Base-by-base conservation (phyloP, 2,888 invertebrate species). In the Oscheius sp. region DNA sequence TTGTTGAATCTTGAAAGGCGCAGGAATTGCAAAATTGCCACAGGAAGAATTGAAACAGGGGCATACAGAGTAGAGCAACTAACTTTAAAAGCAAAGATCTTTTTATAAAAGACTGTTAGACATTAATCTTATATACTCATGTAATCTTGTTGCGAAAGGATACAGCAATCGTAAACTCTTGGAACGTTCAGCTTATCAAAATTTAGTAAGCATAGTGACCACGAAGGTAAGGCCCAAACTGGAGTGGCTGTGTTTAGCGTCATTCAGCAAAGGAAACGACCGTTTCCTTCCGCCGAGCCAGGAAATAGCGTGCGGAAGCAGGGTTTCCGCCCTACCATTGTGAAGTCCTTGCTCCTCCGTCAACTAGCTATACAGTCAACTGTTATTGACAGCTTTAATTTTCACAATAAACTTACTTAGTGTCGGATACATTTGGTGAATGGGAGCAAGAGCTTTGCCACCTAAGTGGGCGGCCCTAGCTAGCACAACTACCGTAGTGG, bases 301-400 rank as follows among this genome's bases (percentile, higher is more conserved):
- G 75, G 75, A 75, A 75, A 75, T 75, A 75, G 71, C 70, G 70
- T 75, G 75, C 75, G 75, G 75, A 73, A 75, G 73, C 75, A 67
- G 70, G 67, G 75, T 72, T 75, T 75, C 75, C 75, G 75, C 71
- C 71, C 73, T 72, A 33, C 64, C 45, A 64, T 64, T 64, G 64
- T 64, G 51, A 62, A 59, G 45, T 24, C 33, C 26, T 32, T 38
- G 24, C 30, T 49, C 36, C 62, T 62, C 26, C 20, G 62, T 33
- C 62, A 62, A 33, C 41, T 33, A 17, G 24, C n/a, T 2, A 45
- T 20, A 44, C 30, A 2, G 22, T 33, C n/a, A 24, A 47, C 32
- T 36, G 26, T 49, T 24, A 12, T 26, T 24, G 20, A 8, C 49
- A 22, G 17, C 62, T 20, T 59, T 33, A 22, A 24, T 44, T 41